A percentile compares a stretch with the other conserved stretches of the same genome.
phyloP scores from a whole-genome alignment of 2,888 invertebrate genomes.

The Anticlea derivata region DNA sequence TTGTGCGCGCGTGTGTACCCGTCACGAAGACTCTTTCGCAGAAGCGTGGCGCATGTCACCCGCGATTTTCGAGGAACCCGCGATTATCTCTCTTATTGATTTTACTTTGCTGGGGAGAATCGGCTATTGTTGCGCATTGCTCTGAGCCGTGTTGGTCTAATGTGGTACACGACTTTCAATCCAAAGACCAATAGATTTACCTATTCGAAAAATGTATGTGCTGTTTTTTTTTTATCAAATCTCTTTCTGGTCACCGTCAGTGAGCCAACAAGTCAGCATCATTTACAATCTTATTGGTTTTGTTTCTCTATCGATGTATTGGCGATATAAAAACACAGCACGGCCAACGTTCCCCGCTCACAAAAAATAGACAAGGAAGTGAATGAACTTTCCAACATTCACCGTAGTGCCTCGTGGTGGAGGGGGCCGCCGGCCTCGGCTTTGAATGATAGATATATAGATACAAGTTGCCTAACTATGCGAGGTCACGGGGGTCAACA shows the following conservation, averaged over 20 bases:
- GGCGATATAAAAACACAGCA: too few relatives aligned
- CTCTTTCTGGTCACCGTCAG: too few relatives aligned
- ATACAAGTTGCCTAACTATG: constrained; percentile 52
- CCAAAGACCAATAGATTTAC: too few relatives aligned
- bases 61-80: constrained; percentile 64
- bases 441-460: constrained; percentile 63
- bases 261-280: too few relatives aligned
- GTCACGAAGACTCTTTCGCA: constrained; percentile 55
- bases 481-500: constrained; percentile 58
- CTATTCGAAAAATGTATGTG: too few relatives aligned
- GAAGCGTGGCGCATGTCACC: constrained; percentile 67
- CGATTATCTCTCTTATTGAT: constrained; percentile 53
- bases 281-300: too few relatives aligned
- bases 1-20: constrained; percentile 43
- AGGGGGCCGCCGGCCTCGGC: constrained; percentile 47
- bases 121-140: constrained; percentile 36
- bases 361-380: constrained; percentile 65
- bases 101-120: constrained; percentile 42
- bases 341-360: constrained; percentile 41
- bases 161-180: too few relatives aligned
- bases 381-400: constrained; percentile 67
- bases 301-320: too few relatives aligned
- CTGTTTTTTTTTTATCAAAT: too few relatives aligned
- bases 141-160: too few relatives aligned
- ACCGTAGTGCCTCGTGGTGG: constrained; percentile 47